Percentiles rank a stretch among this genome's conserved stretches.
Conservation (phyloP, 2,797 vertebrate genomes). For the Sebastes paucispinis region DNA sequence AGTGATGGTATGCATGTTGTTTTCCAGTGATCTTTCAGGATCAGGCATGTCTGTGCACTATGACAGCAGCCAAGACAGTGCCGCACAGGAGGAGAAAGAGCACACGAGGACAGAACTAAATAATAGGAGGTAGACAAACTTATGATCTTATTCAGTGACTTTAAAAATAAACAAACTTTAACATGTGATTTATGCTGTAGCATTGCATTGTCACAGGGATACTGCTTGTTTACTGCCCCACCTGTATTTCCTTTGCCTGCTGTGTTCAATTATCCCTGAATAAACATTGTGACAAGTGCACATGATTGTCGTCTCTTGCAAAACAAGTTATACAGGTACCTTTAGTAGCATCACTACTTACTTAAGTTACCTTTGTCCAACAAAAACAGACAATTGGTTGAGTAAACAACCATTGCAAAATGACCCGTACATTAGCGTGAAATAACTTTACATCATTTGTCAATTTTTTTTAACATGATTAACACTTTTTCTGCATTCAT, state of each 20-base stretch:
- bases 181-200: not conserved
- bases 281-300: not conserved
- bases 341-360: not conserved
- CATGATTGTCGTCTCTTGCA: not conserved
- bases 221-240: not conserved
- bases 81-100: not conserved
- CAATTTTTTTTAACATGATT: not conserved
- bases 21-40: not conserved
- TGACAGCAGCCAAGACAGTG: not conserved
- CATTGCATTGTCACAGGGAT: not conserved
- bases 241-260: not conserved
- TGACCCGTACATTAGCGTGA: not conserved
- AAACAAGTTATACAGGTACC: slow-evolving; percentile 28
- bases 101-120: not conserved
- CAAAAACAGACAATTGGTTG: not conserved
- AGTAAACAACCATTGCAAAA: not conserved
- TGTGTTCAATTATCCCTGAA: not conserved
- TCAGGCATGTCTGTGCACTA: not conserved
- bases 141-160: not conserved
- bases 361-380: not conserved
- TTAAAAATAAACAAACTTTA: not conserved
- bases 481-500: not conserved
- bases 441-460: not conserved
- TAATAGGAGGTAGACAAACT: not conserved
- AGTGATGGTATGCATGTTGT: not conserved